Conservation (phyloP, 2,888 invertebrate species). For the Apomyelois bistriatella region DNA sequence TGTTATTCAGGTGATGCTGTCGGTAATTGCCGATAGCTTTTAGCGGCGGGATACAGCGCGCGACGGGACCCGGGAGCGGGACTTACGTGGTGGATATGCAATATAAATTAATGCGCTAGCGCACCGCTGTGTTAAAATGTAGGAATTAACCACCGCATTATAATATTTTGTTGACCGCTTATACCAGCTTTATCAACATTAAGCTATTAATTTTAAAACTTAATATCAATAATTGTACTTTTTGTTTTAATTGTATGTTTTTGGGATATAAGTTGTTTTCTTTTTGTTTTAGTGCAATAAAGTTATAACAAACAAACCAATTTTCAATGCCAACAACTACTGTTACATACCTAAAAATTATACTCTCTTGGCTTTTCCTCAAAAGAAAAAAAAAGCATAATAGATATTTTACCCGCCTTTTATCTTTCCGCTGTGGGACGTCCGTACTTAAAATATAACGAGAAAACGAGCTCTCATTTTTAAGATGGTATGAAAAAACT, state of each 20-base stretch:
- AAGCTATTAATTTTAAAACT: too few species aligned
- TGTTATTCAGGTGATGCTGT: constrained; percentile 25
- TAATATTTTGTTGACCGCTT: too few species aligned
- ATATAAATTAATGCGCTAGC: constrained; percentile 35
- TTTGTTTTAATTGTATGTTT: too few species aligned
- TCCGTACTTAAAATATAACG: constrained; percentile 1
- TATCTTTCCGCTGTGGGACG: background rate
- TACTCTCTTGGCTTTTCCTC: too few species aligned
- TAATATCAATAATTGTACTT: too few species aligned
- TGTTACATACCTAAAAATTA: too few species aligned
- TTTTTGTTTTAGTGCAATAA: too few species aligned
- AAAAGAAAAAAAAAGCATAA: too few species aligned
- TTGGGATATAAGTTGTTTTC: too few species aligned
- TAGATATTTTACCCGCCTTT: background rate
- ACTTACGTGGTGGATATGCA: constrained; percentile 17
- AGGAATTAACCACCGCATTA: constrained; percentile 28
- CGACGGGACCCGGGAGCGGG: background rate
- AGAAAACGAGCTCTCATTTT: constrained; percentile 12
- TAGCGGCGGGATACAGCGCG: constrained; percentile 21
- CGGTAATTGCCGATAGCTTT: constrained; percentile 35
- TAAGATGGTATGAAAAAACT: constrained; percentile 10
- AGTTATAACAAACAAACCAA: background rate
- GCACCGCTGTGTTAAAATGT: constrained; percentile 34
- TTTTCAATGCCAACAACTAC: too few species aligned
- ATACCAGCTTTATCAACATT: too few species aligned